Evolutionary conservation across 2,797 vertebrate species (phyloP).

Genomic region (Chelidonichthys spinosus): DNA sequence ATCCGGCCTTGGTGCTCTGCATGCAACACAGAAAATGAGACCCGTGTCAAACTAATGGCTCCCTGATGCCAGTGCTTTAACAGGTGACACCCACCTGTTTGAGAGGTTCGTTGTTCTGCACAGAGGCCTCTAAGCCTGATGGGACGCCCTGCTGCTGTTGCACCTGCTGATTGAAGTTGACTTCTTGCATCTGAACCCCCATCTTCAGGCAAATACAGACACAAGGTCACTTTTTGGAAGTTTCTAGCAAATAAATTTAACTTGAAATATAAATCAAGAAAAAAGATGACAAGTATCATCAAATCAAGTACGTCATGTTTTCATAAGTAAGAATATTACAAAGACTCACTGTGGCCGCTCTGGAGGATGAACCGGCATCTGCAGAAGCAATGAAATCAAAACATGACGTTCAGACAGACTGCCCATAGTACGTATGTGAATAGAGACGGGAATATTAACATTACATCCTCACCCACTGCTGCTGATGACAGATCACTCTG

Average conservation of each 20-base stretch:
- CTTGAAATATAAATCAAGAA: neutral
- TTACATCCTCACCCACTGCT: slow-evolving; percentile 52
- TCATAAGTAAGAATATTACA: slow-evolving; percentile 4
- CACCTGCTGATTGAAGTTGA: neutral
- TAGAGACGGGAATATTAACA: slow-evolving; percentile 21
- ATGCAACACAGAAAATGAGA: slow-evolving; percentile 10
- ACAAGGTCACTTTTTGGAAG: neutral
- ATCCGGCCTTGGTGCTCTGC: slow-evolving; percentile 73
- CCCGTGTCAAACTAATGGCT: neutral
- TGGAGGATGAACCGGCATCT: slow-evolving; percentile 38
- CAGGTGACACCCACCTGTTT: slow-evolving; percentile 47
- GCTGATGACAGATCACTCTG: slow-evolving; percentile 27
- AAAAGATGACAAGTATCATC: neutral
- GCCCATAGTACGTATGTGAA: slow-evolving; percentile 15
- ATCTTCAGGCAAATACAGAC: slow-evolving; percentile 57
- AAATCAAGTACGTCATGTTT: neutral
- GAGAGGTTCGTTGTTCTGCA: slow-evolving; percentile 10
- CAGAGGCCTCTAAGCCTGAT: slow-evolving; percentile 2
- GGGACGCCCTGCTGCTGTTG: slow-evolving; percentile 15
- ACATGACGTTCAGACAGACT: slow-evolving; percentile 11
- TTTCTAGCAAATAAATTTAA: neutral
- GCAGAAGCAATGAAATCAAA: slow-evolving; percentile 36
- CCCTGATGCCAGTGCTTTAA: neutral
- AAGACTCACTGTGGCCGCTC: slow-evolving; percentile 52
- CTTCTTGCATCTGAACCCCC: slow-evolving; percentile 10